These are phyloP conservation scores for Lissonota sp. DNA, from an alignment of 2,888 invertebrate genomes.

Conservation along the genomic window DNA sequence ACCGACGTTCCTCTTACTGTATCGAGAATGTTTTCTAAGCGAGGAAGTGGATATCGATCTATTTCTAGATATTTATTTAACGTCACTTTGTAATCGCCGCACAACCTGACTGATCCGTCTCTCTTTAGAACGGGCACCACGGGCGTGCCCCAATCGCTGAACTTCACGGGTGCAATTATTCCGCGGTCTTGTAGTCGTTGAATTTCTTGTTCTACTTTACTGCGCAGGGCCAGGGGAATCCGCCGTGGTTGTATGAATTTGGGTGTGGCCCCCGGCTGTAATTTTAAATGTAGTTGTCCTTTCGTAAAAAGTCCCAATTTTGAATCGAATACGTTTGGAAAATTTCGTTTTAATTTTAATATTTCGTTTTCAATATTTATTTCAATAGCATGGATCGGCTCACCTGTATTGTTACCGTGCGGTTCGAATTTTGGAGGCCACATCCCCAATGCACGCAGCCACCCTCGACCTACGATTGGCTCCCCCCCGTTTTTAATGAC, in stretches of 20 bases:
- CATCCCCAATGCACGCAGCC: no score
- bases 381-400: constrained; percentile 8
- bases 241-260: constrained; percentile 59
- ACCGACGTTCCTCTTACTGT: constrained; percentile 62
- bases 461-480: constrained; percentile 16
- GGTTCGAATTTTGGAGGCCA: no score
- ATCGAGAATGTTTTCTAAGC: constrained; percentile 62
- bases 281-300: constrained; percentile 32
- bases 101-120: constrained; percentile 69
- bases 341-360: not conserved
- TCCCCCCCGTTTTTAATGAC: constrained; percentile 10
- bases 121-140: constrained; percentile 63
- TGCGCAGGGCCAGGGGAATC: constrained; percentile 1
- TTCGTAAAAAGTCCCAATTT: constrained; percentile 34
- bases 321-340: constrained; percentile 23
- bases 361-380: constrained; percentile 8
- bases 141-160: constrained; percentile 67
- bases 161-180: constrained; percentile 65
- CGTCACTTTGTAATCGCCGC: constrained; percentile 71
- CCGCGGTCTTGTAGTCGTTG: not conserved
- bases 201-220: constrained; percentile 5
- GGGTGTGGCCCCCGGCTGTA: constrained; percentile 62
- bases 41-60: constrained; percentile 62
- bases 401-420: constrained; percentile 4
- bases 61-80: constrained; percentile 59